A percentile compares a stretch with the other conserved stretches of the same genome.
phyloP scores from a whole-genome alignment of 1,140 invertebrate genomes.

The Saxidomus purpurata region DNA sequence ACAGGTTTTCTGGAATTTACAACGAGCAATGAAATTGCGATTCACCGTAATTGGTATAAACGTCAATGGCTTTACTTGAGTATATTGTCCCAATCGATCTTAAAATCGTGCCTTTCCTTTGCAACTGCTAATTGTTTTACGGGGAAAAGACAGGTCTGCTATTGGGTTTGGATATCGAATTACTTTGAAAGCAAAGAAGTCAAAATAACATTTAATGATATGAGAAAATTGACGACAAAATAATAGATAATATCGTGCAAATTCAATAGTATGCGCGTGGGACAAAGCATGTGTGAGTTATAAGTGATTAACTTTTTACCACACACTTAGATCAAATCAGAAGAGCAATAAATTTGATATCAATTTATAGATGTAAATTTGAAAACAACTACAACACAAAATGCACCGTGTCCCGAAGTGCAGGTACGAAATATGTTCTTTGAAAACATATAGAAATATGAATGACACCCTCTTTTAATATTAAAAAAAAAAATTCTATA shows the following conservation, averaged over 20 bases:
- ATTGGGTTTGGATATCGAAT: slow-evolving; percentile 29
- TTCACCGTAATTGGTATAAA: slow-evolving; percentile 25
- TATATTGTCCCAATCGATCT: slow-evolving; percentile 41
- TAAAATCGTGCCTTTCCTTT: slow-evolving; percentile 37
- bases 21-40: slow-evolving; percentile 27
- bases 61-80: slow-evolving; percentile 41
- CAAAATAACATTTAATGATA: slow-evolving; percentile 41
- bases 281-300: slow-evolving; percentile 7
- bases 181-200: slow-evolving; percentile 39
- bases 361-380: slow-evolving; percentile 1
- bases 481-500: too few species aligned
- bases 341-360: slow-evolving; percentile 34
- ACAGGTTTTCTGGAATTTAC: slow-evolving; percentile 43
- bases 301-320: slow-evolving; percentile 14
- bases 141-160: neutral
- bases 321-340: neutral
- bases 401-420: neutral
- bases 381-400: neutral
- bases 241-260: slow-evolving; percentile 12
- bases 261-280: slow-evolving; percentile 21
- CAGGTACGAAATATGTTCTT: neutral
- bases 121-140: slow-evolving; percentile 26
- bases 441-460: neutral
- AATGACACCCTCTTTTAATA: too few species aligned
- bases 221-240: slow-evolving; percentile 13